Percentiles rank a stretch among this genome's conserved stretches.
phyloP scores from a whole-genome alignment of 92 coral and sea anemone genomes.

The Hydrozoanthus gracilis region DNA sequence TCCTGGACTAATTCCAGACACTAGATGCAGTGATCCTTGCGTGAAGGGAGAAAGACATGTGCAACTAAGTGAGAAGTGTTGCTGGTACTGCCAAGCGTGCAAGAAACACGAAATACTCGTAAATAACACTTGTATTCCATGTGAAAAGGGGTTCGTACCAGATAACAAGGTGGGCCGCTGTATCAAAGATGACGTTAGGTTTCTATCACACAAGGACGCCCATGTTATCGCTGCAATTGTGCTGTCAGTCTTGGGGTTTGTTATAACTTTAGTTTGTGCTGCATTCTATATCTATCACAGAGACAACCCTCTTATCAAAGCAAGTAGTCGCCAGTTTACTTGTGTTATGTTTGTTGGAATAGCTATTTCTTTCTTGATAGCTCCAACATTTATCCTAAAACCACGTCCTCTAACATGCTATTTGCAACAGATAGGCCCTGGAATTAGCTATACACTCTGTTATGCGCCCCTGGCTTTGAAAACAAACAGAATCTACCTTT shows the following conservation, averaged over 20 bases:
- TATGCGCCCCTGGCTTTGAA: slow-evolving; percentile 44
- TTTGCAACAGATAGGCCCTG: slow-evolving; percentile 43
- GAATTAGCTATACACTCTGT: slow-evolving; percentile 29
- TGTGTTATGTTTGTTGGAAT: slow-evolving; percentile 40
- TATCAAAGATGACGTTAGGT: slow-evolving; percentile 13
- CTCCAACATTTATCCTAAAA: slow-evolving; percentile 31
- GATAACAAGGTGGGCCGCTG: slow-evolving; percentile 11
- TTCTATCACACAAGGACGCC: slow-evolving; percentile 38
- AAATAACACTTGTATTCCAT: slow-evolving; percentile 48
- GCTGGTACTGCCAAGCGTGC: slow-evolving; percentile 56
- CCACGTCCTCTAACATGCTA: slow-evolving; percentile 26
- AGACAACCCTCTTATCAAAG: slow-evolving; percentile 29
- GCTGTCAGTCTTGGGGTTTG: slow-evolving; percentile 44
- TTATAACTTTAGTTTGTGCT: slow-evolving; percentile 32
- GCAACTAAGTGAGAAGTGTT: slow-evolving; percentile 34
- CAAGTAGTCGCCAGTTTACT: slow-evolving; percentile 45
- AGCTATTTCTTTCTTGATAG: slow-evolving; percentile 21
- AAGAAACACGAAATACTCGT: slow-evolving; percentile 41
- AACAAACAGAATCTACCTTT: slow-evolving; percentile 41
- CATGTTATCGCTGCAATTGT: slow-evolving; percentile 40
- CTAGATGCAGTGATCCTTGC: slow-evolving; percentile 42
- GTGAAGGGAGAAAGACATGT: slow-evolving; percentile 27
- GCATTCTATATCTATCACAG: slow-evolving; percentile 39
- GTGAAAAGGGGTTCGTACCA: slow-evolving; percentile 43
- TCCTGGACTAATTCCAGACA: slow-evolving; percentile 21